Conservation (phyloP, 2,797 vertebrate genomes). For the Rhinichthys osculus region DNA sequence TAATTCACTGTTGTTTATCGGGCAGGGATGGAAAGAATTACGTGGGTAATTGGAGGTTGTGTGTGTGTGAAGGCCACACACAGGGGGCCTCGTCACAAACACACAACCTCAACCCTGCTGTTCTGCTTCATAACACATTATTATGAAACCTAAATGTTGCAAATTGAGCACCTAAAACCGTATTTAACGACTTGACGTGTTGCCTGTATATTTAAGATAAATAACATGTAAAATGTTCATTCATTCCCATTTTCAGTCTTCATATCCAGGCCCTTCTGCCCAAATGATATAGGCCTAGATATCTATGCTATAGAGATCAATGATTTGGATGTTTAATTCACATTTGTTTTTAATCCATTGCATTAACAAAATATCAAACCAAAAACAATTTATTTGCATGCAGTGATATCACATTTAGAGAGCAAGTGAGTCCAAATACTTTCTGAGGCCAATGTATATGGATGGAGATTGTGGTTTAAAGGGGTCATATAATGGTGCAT, state of each 20-base stretch:
- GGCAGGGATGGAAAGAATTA: slow-evolving; percentile 29
- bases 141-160: background rate
- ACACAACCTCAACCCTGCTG: slow-evolving; percentile 64
- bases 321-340: background rate
- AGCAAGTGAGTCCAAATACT: background rate
- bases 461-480: background rate
- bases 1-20: slow-evolving; percentile 55
- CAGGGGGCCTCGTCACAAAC: slow-evolving; percentile 63
- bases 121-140: slow-evolving; percentile 5
- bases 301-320: too few relatives aligned
- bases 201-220: background rate
- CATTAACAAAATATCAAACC: background rate
- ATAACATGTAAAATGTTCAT: background rate
- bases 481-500: too few relatives aligned
- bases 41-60: slow-evolving; percentile 50
- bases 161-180: background rate
- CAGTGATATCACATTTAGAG: background rate
- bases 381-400: background rate
- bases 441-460: background rate
- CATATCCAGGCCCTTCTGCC: background rate
- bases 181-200: background rate
- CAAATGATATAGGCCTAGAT: too few relatives aligned
- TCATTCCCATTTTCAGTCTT: slow-evolving; percentile 18
- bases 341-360: background rate
- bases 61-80: slow-evolving; percentile 63